Evolutionary conservation across 2,888 invertebrate genomes (phyloP), one percentile per base, ranked within the genome.

Genomic region (Sinohyriopsis cumingii): DNA sequence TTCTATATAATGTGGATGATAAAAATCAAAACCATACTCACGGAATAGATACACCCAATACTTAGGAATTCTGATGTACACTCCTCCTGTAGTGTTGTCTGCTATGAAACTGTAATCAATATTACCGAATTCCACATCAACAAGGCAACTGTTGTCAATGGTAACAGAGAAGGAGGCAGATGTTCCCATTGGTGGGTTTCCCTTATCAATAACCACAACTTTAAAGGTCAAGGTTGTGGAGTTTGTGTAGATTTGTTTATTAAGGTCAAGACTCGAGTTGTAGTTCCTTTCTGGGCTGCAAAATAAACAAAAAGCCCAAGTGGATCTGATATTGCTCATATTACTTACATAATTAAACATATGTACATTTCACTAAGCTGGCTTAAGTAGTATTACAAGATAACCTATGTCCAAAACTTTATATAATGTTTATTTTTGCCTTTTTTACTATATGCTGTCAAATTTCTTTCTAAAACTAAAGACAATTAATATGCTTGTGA

Each of bases 131-230:
- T 81, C 69, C 19, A 82, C 83, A 63, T 78, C 80, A 25, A 86
- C 61, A 18, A 87, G 78, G 68, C 87, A 87, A 3, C 84, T 84
- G 78, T 85, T 87, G 64, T 81, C 83, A 7, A 86, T 68, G 5
- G 76, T 77, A 24, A 86, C 67, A 55, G 73, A 76, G 12, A 84
- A 74, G 18, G 75, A 65, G n/a, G 82, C 84, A 1, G 65, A 65
- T 18, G 80, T 72, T n/a, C 87, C 87, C 5, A 80, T 72, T 3
- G 74, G 72, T 15, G 85, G 81, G 15, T 69, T 76, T 20, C 87
- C 86, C 24, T 79, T 74, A 71, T 86, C 86, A 60, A 83, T 72
- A 19, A 82, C 84, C 59, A 81, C 76, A 55, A 83, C 72, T 19
- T 72, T 71, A 70, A 84, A 83, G 24, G 71, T 70, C 24, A 86